Conservation (phyloP, 2,797 vertebrate genomes). For the Melanotaenia maccullochi region DNA sequence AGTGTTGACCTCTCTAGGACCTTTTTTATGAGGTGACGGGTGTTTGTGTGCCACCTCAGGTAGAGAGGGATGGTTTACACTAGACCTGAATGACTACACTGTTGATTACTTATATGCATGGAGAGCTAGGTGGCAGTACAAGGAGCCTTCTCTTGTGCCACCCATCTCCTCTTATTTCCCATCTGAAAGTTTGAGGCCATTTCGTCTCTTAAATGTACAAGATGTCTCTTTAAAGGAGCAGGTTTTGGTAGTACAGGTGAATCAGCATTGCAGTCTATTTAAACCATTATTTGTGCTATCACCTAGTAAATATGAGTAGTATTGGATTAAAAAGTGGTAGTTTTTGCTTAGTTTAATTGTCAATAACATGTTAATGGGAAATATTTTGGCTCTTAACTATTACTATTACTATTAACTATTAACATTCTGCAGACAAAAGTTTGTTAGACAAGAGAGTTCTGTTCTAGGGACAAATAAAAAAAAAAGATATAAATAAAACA, state of each 20-base stretch:
- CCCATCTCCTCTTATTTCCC: neutral
- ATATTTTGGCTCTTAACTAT: too few species aligned
- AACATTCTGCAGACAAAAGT: too few species aligned
- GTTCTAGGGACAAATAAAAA: too few species aligned
- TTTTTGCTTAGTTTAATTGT: too few species aligned
- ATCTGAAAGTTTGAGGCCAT: neutral
- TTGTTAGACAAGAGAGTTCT: too few species aligned
- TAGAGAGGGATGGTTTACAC: neutral
- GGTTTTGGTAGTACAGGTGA: neutral
- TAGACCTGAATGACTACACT: neutral
- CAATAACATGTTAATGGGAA: too few species aligned
- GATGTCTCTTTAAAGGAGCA: neutral
- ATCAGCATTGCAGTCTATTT: neutral
- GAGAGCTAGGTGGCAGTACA: neutral
- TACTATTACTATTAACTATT: too few species aligned
- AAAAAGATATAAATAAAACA: too few species aligned
- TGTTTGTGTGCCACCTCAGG: conserved; percentile 2
- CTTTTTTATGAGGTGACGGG: neutral
- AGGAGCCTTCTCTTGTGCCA: neutral
- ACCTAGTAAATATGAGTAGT: neutral
- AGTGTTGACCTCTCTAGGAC: too few species aligned
- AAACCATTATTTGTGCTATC: neutral
- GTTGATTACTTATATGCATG: neutral
- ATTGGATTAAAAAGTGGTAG: neutral
- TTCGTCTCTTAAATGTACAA: neutral